A percentile compares a stretch with the other conserved stretches of the same genome.
Evolutionary conservation across 2,888 invertebrate species (phyloP).

Genomic region (Rhogogaster chlorosoma): DNA sequence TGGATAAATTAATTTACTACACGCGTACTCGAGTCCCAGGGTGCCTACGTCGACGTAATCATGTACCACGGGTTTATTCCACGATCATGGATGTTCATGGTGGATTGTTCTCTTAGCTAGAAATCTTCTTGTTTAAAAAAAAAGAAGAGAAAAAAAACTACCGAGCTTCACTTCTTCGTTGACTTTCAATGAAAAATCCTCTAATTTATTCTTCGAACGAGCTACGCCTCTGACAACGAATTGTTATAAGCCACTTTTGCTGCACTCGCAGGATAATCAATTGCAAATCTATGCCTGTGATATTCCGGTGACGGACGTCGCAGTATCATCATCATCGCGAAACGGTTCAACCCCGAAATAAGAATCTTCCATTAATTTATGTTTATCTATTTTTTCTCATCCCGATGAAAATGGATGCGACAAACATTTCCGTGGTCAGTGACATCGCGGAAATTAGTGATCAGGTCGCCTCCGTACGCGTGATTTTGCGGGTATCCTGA

Average conservation of each 20-base stretch:
- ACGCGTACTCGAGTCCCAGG: constrained; percentile 22
- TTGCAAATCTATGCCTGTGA: no score
- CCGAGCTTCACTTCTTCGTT: background rate
- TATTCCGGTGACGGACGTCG: no score
- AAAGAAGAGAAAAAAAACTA: no score
- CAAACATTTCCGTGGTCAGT: background rate
- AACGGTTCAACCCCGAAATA: no score
- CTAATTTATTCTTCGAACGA: background rate
- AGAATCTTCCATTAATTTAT: no score
- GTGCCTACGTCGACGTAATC: background rate
- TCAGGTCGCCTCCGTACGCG: background rate
- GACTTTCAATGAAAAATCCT: background rate
- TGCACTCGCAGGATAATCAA: no score
- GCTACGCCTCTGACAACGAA: background rate
- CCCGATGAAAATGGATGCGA: background rate
- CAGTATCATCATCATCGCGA: no score
- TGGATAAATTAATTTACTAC: constrained; percentile 2
- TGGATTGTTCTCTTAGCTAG: constrained; percentile 2
- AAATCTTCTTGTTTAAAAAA: background rate
- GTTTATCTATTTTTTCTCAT: background rate
- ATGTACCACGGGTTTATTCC: background rate
- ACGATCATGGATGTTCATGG: background rate
- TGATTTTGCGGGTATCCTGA: background rate
- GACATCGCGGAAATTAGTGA: background rate
- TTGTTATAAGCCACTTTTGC: background rate